Base-by-base conservation (phyloP, 2,797 vertebrate genomes). In the Sparidentex hasta region DNA sequence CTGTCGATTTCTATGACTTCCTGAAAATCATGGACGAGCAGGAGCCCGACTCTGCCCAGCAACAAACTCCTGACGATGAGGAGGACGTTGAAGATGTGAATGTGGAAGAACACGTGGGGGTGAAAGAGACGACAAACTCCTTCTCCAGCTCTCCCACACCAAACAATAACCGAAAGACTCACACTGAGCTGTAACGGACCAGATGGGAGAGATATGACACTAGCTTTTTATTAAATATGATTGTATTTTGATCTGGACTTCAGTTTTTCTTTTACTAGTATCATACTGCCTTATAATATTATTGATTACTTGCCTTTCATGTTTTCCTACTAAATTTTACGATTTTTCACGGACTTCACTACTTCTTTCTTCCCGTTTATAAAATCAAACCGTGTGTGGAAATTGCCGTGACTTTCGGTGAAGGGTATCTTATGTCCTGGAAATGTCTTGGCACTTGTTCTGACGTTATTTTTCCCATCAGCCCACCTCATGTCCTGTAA, bases 1-100 rank as follows among this genome's bases (percentile, higher is more conserved):
- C 93, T 1, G 94, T 95, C 48, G 94, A 96, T 0, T 96, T 97
- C 59, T 96, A 96, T 0, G 85, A 99, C 89, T 98, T 99, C 85
- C 95, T 99, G 27, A 94, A 91, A 69, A 90, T 96, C 93, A 98
- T 99, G 96, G 97, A 97, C 68, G 78, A 74, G 0, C 74, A 96
- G 0, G 17, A 88, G 1, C 94, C 95, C 0, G 90, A 93, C 7
- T 92, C 87, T 0, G 84, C 94, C 3, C 58, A 86, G n/a, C 93
- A 92, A 88, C 87, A 80, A 44, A 74, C 41, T 3, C 72, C 87
- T 1, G 38, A 38, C 38, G 38, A 74, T 0, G 14, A 46, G 38
- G 25, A 29, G 1, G 81, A 86, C 33, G 11, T 87, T 65, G 81
- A 82, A 2, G 75, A 77, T 51, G 29, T 7, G 11, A 51, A 65